Base-by-base conservation (phyloP, 2,888 invertebrate species). In the Dastarcus helophoroides region DNA sequence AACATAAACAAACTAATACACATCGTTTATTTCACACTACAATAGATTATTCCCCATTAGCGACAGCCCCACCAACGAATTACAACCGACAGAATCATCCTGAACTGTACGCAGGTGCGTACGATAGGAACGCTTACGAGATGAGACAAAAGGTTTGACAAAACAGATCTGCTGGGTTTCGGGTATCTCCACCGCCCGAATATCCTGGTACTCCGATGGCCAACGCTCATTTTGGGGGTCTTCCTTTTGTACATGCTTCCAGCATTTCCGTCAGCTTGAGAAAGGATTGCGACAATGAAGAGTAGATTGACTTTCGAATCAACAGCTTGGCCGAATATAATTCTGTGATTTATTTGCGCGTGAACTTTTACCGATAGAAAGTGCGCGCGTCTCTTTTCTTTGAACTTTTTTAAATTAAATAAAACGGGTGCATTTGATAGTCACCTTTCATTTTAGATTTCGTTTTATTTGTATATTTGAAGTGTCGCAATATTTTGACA, bases 131-230 rank as follows among this genome's bases (percentile, higher is more conserved):
- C 58, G 68, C 74, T 50, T 77, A 77, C 65, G 81, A 80, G 67
- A 77, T 81, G 79, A 72, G 79, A 39, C 77, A 79, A 57, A 79
- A 80, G 64, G 79, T 72, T 61, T 73, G 71, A 73, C 69, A 63
- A 51, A 52, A 57, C 43, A 32, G 42, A 33, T 39, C 42, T 40
- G 47, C 42, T 36, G 41, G 35, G 25, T 34, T 46, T 21, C 47
- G 58, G 33, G 53, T 56, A 36, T 59, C 61, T 11, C 62, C 61
- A 32, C 62, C 61, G 17, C 60, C 62, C 28, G 61, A 62, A 32
- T 62, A 62, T 42, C 60, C 62, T 32, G 60, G 60, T 38, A 53
- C 53, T 35, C 60, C 58, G 14, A 27, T 22, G n/a, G 26, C 21
- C 14, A 12, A 14, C 11, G 14, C 27, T 12, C 52, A 48, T 22